Conservation (phyloP, 2,113 vertebrate genomes). For the Monopterus albus region DNA sequence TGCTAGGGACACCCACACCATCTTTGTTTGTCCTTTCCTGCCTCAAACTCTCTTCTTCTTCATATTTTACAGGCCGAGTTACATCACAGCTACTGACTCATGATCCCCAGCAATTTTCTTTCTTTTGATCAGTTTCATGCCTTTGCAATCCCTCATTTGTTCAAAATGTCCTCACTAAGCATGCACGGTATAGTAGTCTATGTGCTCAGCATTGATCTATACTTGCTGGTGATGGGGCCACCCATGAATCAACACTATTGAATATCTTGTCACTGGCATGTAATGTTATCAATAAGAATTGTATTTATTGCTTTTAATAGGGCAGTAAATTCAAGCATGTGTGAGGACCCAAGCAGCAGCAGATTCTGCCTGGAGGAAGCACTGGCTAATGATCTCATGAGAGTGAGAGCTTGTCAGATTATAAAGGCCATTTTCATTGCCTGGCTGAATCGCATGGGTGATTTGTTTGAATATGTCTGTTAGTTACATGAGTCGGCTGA, state of each 20-base stretch:
- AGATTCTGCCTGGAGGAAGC: not conserved
- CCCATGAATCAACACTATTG: not conserved
- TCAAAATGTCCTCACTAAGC: too few relatives aligned
- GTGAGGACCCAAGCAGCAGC: not conserved
- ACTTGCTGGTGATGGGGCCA: not conserved
- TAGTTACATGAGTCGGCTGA: not conserved
- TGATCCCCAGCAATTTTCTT: too few relatives aligned
- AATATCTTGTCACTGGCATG: not conserved
- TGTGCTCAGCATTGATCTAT: not conserved
- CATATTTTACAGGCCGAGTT: too few relatives aligned
- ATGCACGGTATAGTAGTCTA: not conserved
- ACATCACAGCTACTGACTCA: too few relatives aligned
- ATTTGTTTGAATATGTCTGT: conserved; percentile 6
- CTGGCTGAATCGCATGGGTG: not conserved
- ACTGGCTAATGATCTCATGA: not conserved
- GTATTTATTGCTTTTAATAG: not conserved
- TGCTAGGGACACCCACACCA: too few relatives aligned
- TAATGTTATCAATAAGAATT: not conserved
- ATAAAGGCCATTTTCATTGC: not conserved
- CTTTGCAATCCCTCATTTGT: too few relatives aligned
- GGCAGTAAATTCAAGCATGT: not conserved
- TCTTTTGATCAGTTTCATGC: too few relatives aligned
- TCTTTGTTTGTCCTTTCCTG: too few relatives aligned
- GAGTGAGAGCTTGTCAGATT: not conserved
- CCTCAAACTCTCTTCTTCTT: too few relatives aligned